Base-by-base conservation (phyloP, 2,113 vertebrate genomes). In the Columba janthina region DNA sequence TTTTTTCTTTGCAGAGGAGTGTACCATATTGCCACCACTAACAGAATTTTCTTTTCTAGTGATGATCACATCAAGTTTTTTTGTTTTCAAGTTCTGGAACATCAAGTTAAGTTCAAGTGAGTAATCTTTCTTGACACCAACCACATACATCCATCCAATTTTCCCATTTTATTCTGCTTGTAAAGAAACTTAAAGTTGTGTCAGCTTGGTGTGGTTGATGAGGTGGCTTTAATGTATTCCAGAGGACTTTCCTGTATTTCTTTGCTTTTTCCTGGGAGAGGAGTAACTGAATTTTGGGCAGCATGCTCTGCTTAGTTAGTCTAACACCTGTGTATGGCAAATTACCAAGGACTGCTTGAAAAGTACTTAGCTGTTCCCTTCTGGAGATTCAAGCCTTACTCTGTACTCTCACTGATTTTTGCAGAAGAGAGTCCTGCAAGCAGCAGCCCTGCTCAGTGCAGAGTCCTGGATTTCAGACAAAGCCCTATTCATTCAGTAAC, bases 11-110 rank as follows among this genome's bases (percentile, higher is more conserved):
- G 22, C 22, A 11, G 60, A 79, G 44, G 58, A 53, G 14, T 51
- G 8, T 92, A 31, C 28, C 42, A 10, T 86, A 13, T 81, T 96
- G 81, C 53, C 32, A 65, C 34, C 10, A 72, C 8, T 95, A 96
- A 69, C 65, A 65, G 50, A 83, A 54, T 51, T 75, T 88, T 89
- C 25, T 74, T 88, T 92, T 91, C 70, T 95, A 99, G 99, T 88
- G 99, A 99, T 86, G 99, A 99, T 98, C 99, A 99, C 62, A 98
- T 99, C 88, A 99, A 99, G 96, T 99, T 99, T 97, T 99, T 99
- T 98, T 99, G 99, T 97, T 99, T 99, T 97, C 99, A 99, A 98
- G 99, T 99, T 40, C 88, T 99, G 84, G 99, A 99, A 96, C 99
- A 99, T 97, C 99, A 99, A 97, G 98, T 99, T 85, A 99, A 99